Conservation (phyloP, 2,797 vertebrate genomes). For the Sebastolobus altivelis region DNA sequence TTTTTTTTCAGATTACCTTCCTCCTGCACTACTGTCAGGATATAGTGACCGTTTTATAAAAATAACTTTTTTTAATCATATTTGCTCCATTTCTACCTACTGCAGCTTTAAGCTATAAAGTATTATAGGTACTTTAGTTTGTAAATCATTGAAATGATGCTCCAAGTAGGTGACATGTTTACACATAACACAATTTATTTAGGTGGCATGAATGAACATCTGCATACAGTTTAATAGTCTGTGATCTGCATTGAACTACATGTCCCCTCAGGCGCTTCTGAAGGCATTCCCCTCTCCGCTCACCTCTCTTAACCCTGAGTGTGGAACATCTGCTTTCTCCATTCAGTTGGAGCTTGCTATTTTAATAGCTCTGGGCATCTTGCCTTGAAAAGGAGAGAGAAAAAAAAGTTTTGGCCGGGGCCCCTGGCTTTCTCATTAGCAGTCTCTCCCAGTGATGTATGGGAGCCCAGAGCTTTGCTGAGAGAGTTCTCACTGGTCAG, state of each 20-base stretch:
- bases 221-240: conserved; percentile 41
- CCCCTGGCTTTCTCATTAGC: conserved; percentile 78
- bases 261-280: conserved; percentile 64
- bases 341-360: conserved; percentile 73
- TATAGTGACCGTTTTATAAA: too few relatives aligned
- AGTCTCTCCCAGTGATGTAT: conserved; percentile 74
- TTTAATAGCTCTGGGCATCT: conserved; percentile 82
- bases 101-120: not conserved
- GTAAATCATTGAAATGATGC: conserved; percentile 5
- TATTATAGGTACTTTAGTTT: conserved; percentile 17
- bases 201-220: conserved; percentile 36
- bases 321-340: conserved; percentile 82
- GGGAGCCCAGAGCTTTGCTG: conserved; percentile 55
- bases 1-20: too few relatives aligned
- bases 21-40: too few relatives aligned
- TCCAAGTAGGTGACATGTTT: conserved; percentile 11
- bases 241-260: conserved; percentile 62
- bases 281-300: conserved; percentile 72
- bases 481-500: conserved; percentile 79
- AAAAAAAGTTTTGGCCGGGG: conserved; percentile 63
- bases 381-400: conserved; percentile 73
- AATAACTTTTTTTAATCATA: too few relatives aligned
- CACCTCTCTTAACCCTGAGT: conserved; percentile 81
- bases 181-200: conserved; percentile 27
- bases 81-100: rapidly evolving